Base-by-base conservation (phyloP, 1,140 invertebrate species). In the Tetramorium simillimum region DNA sequence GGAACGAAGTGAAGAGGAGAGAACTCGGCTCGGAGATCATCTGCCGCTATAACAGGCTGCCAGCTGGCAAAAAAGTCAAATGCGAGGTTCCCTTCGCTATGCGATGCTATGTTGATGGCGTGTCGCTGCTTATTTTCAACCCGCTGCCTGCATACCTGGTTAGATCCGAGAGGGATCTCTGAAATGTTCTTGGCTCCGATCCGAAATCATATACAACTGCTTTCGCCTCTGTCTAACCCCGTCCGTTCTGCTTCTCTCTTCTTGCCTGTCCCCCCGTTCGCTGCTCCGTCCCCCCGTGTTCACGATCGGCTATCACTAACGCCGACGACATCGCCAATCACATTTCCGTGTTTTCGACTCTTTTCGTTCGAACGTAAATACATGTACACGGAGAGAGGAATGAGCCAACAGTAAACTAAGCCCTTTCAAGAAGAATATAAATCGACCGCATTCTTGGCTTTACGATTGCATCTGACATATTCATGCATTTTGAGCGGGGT, bases 51-150 rank as follows among this genome's bases (percentile, higher is more conserved):
- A 95, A 93, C 93, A 95, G 93, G 92, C 94, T 94, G 94, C 93
- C 94, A 95, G 93, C 93, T 95, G 94, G 94, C 93, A 95, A 95
- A 95, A 95, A 95, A 95, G 94, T 94, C 92, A 94, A 95, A 94
- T 89, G 94, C 92, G 91, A 95, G 90, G 90, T 91, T 92, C 92
- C 91, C 92, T 91, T 92, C 82, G 89, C 93, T 93, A 93, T 94
- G 92, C 94, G 92, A 93, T 93, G 93, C 92, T 93, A 94, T 94
- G 94, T 94, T 94, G 94, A 94, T 95, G 93, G 94, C 92, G 94
- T 94, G 94, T 95, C 94, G 94, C 92, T 95, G 93, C 94, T 95
- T 94, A 95, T 94, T 95, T 95, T 93, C 93, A 94, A 93, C 91
- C 89, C 92, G 90, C 86, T 93, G 93, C 89, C 89, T 93, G 92